Percentiles rank a stretch among this genome's conserved stretches.
These are phyloP conservation scores for Theonella swinhoei DNA, from an alignment of 37 sponge, comb jelly and placozoan genomes.

Conservation along the genomic window DNA sequence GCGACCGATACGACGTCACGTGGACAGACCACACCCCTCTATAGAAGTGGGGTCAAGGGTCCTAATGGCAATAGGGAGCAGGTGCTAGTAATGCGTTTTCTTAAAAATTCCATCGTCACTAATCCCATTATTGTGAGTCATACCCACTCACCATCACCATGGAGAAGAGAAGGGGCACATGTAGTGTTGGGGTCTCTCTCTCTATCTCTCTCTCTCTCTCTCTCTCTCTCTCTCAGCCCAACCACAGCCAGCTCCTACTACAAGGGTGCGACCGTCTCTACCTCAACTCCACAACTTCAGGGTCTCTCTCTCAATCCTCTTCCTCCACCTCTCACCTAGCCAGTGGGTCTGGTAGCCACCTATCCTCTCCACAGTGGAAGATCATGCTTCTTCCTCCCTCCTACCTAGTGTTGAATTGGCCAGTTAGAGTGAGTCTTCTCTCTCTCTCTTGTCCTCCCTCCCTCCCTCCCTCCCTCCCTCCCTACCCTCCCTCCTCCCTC, in stretches of 20 bases:
- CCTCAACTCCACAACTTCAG: constrained; percentile 23
- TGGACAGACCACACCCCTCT: neutral
- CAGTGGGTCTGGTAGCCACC: neutral
- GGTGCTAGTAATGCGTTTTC: constrained; percentile 63
- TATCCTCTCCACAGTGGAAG: constrained; percentile 73
- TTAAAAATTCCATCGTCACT: constrained; percentile 73
- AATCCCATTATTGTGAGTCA: constrained; percentile 74
- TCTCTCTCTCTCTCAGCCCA: constrained; percentile 49
- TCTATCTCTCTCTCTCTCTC: constrained; percentile 11
- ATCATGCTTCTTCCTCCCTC: constrained; percentile 64
- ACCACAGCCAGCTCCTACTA: constrained; percentile 72
- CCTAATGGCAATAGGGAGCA: neutral
- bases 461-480: neutral
- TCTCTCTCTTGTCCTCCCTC: neutral
- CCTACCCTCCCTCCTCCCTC: neutral
- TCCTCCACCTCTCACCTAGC: neutral
- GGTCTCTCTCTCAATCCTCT: neutral
- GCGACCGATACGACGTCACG: neutral
- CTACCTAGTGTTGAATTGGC: constrained; percentile 84
- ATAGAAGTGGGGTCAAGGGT: neutral
- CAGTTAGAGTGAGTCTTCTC: constrained; percentile 53
- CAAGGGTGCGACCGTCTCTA: constrained; percentile 72
- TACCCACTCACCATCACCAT: neutral
- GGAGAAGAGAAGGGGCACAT: too few species aligned
- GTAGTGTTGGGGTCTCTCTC: constrained; percentile 8